phyloP scores from a whole-genome alignment of 2,113 vertebrate species.

The Chinchilla lanigera region DNA sequence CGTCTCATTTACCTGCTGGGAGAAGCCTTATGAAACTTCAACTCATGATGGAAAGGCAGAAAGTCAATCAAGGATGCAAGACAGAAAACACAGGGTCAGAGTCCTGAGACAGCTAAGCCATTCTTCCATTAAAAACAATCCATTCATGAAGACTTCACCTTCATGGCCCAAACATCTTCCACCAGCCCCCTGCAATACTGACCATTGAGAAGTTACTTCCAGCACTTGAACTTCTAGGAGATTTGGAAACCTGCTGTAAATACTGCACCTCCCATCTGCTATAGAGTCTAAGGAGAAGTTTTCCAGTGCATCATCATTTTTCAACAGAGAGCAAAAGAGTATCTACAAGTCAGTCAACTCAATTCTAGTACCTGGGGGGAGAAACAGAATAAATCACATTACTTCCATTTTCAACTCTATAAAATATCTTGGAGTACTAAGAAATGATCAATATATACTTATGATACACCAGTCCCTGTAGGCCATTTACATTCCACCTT shows the following conservation, averaged over 20 bases:
- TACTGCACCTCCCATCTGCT: neutral
- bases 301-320: neutral
- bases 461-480: neutral
- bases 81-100: neutral
- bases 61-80: neutral
- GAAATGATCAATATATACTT: neutral
- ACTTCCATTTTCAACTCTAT: neutral
- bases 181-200: neutral
- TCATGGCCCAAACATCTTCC: no score
- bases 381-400: neutral
- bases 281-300: neutral
- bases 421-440: slow-evolving; percentile 6
- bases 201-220: neutral
- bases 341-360: neutral
- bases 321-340: neutral
- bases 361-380: neutral
- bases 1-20: neutral
- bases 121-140: neutral
- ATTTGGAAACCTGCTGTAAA: neutral
- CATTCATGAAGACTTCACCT: neutral
- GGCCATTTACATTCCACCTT: neutral
- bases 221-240: neutral
- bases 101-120: neutral
- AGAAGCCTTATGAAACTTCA: neutral
- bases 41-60: neutral